Evolutionary conservation across 30 jellyfish, hydroid and myxozoan species (phyloP).

Genomic region (Pseudorhiza aurosa): DNA sequence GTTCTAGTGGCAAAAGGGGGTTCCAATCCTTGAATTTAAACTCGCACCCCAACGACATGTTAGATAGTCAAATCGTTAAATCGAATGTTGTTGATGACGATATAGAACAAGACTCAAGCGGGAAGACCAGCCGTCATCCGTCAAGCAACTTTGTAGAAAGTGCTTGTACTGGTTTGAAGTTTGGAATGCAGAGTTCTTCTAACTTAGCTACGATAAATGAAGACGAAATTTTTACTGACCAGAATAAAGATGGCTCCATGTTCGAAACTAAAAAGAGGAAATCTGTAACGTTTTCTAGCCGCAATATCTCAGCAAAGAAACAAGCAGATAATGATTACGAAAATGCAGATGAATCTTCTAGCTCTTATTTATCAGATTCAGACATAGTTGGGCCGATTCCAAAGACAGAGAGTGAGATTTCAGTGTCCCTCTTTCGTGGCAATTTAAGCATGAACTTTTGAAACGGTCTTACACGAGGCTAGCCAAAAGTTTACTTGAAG

Average conservation of each 20-base stretch:
- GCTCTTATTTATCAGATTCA: slow-evolving; percentile 52
- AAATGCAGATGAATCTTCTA: slow-evolving; percentile 19
- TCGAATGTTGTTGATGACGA: background rate
- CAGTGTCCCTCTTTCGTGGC: slow-evolving; percentile 17
- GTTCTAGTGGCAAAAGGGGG: too few species aligned
- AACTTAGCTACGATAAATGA: background rate
- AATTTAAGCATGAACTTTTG: background rate
- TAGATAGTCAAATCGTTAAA: too few species aligned
- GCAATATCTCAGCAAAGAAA: background rate
- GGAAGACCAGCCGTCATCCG: background rate
- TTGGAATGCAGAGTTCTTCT: background rate
- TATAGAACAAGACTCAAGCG: background rate
- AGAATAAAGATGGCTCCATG: too few species aligned
- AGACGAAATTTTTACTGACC: background rate
- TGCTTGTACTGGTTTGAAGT: background rate
- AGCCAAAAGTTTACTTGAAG: too few species aligned
- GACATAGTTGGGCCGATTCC: slow-evolving; percentile 54
- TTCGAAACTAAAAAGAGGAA: background rate
- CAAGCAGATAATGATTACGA: too few species aligned
- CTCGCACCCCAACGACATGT: too few species aligned
- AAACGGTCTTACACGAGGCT: too few species aligned
- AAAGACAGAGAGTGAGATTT: slow-evolving; percentile 62
- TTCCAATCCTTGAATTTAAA: too few species aligned
- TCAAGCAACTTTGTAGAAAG: background rate
- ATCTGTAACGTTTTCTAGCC: background rate